Evolutionary conservation across 2,113 vertebrate species (phyloP).

Genomic region (Thymallus thymallus): DNA sequence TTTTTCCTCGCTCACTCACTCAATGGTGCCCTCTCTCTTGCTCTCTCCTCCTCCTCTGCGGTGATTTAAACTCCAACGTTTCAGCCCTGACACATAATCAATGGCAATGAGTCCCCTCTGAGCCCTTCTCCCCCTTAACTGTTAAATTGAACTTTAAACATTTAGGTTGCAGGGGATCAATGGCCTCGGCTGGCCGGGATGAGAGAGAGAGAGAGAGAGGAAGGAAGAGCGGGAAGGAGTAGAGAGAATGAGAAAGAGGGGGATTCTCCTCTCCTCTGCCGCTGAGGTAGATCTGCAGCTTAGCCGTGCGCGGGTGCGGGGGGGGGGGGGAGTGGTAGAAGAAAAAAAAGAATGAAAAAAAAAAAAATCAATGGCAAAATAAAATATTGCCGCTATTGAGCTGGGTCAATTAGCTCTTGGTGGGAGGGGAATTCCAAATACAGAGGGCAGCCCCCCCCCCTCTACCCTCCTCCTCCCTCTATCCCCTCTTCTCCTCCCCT

Average conservation of each 20-base stretch:
- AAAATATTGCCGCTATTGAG: slow-evolving; percentile 73
- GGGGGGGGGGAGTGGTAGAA: background rate
- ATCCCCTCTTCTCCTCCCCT: background rate
- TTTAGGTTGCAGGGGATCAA: slow-evolving; percentile 81
- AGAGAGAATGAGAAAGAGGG: slow-evolving; percentile 37
- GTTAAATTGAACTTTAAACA: slow-evolving; percentile 87
- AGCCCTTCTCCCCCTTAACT: slow-evolving; percentile 85
- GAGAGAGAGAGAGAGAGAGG: slow-evolving; percentile 43
- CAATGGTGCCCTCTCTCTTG: slow-evolving; percentile 13
- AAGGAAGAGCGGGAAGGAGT: slow-evolving; percentile 6
- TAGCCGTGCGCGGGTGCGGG: too few species aligned
- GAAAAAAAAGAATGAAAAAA: slow-evolving; percentile 8
- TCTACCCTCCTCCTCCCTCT: background rate
- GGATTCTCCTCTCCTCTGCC: slow-evolving; percentile 42
- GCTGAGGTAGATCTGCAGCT: slow-evolving; percentile 10
- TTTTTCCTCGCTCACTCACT: background rate
- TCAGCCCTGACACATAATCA: slow-evolving; percentile 85
- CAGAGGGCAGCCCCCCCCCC: slow-evolving; percentile 13
- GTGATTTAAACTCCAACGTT: slow-evolving; percentile 76
- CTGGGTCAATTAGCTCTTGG: slow-evolving; percentile 68
- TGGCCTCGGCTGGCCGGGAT: slow-evolving; percentile 71
- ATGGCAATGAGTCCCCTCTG: slow-evolving; percentile 80
- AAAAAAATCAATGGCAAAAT: slow-evolving; percentile 70
- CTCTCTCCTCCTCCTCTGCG: slow-evolving; percentile 58
- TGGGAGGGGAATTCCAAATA: slow-evolving; percentile 63